Conservation (phyloP, 2,113 vertebrate genomes). For the Syngnathus scovelli region DNA sequence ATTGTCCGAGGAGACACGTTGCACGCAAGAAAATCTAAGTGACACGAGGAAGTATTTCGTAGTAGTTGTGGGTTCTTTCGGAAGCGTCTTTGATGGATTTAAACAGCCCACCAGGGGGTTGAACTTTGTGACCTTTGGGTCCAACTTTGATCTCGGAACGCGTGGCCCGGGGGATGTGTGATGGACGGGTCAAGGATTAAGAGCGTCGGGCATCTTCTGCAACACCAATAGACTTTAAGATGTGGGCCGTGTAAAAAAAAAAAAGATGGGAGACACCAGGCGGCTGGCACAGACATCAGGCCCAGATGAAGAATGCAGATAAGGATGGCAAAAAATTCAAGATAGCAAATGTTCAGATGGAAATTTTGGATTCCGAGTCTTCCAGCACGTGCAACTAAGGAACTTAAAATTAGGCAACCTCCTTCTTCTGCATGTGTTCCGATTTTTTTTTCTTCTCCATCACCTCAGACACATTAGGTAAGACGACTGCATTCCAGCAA, state of each 20-base stretch:
- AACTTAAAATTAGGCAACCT: not conserved
- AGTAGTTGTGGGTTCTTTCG: conserved; percentile 9
- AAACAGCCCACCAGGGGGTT: conserved; percentile 27
- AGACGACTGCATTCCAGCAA: conserved; percentile 26
- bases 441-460: not conserved
- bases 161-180: conserved; percentile 33
- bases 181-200: conserved; percentile 36
- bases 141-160: conserved; percentile 28
- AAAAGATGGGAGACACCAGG: not conserved
- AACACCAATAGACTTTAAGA: conserved; percentile 12
- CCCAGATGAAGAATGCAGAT: conserved; percentile 59
- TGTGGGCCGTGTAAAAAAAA: not conserved
- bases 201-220: conserved; percentile 2
- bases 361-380: conserved; percentile 18
- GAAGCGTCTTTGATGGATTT: conserved; percentile 24
- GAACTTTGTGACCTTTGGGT: conserved; percentile 41
- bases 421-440: not conserved
- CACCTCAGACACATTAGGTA: conserved; percentile 28
- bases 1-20: not conserved
- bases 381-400: conserved; percentile 18
- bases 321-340: conserved; percentile 28
- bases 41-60: not conserved
- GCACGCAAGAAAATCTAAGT: not conserved
- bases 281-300: conserved; percentile 32
- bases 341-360: conserved; percentile 32